Conservation (phyloP, 1,140 invertebrate genomes). For the Saxidomus purpurata region DNA sequence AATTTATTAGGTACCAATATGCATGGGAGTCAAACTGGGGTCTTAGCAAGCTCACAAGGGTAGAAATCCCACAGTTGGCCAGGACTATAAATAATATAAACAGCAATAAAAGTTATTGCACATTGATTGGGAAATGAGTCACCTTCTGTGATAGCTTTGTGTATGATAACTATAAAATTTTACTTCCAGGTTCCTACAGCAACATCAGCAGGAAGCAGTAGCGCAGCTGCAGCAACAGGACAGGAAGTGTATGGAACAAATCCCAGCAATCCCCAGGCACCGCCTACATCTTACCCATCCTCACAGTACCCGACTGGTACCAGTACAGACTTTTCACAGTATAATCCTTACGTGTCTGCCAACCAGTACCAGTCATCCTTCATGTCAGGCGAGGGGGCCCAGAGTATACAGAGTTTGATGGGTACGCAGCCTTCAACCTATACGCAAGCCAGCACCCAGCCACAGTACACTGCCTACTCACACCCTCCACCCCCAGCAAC, state of each 20-base stretch:
- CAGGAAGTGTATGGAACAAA: conserved; percentile 56
- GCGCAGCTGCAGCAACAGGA: background rate
- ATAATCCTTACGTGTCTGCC: conserved; percentile 82
- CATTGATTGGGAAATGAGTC: no score
- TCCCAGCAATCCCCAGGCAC: conserved; percentile 68
- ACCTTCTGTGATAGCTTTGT: no score
- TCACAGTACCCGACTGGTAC: conserved; percentile 24
- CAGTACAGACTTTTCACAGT: conserved; percentile 63
- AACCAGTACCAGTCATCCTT: conserved; percentile 83
- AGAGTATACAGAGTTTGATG: conserved; percentile 82
- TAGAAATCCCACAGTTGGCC: no score
- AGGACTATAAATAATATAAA: no score
- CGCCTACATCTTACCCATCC: conserved; percentile 49
- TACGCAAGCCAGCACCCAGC: conserved; percentile 50
- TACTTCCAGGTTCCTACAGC: background rate
- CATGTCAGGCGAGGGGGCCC: conserved; percentile 83
- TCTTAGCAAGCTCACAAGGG: no score
- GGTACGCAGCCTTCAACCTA: conserved; percentile 56
- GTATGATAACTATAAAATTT: background rate
- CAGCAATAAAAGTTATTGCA: no score
- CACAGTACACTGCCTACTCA: conserved; percentile 49
- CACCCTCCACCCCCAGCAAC: conserved; percentile 62
- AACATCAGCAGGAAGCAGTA: conserved; percentile 6
- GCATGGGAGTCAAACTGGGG: no score
- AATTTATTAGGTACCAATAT: no score